Percentiles rank a stretch among this genome's conserved stretches.
These are phyloP conservation scores for Pyrocoelia pectoralis DNA, from an alignment of 2,888 invertebrate genomes.

Conservation along the genomic window DNA sequence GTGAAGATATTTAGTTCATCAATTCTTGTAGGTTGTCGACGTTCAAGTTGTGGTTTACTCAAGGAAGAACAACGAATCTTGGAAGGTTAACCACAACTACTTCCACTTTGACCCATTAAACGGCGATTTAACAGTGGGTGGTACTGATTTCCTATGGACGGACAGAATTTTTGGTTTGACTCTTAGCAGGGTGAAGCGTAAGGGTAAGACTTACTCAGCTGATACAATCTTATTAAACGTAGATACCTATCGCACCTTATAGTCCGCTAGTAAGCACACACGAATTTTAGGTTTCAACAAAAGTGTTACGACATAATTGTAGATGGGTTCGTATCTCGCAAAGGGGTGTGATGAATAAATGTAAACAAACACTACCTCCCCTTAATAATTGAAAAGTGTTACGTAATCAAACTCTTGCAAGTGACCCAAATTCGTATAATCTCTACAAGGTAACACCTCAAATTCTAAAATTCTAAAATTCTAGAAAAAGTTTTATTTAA, in stretches of 20 bases:
- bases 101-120: conserved; percentile 84
- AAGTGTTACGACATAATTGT: too few relatives aligned
- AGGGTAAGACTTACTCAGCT: conserved; percentile 58
- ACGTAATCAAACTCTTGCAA: conserved; percentile 74
- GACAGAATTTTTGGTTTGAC: conserved; percentile 83
- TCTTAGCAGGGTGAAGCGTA: conserved; percentile 63
- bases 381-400: too few relatives aligned
- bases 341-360: too few relatives aligned
- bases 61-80: conserved; percentile 75
- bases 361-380: too few relatives aligned
- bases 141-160: conserved; percentile 86
- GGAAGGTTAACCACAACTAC: conserved; percentile 81
- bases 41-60: conserved; percentile 85
- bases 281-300: conserved; percentile 81
- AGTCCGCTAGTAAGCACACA: conserved; percentile 82
- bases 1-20: too few relatives aligned
- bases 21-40: too few relatives aligned
- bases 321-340: too few relatives aligned
- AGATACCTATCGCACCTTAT: conserved; percentile 74
- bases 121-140: conserved; percentile 79
- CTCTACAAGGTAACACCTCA: conserved; percentile 79
- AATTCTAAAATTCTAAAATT: too few relatives aligned
- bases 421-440: conserved; percentile 71
- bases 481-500: too few relatives aligned
- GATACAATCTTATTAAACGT: conserved; percentile 38